These are phyloP conservation scores for Mesocricetus auratus DNA, from an alignment of 2,113 vertebrate genomes.

Conservation along the genomic window DNA sequence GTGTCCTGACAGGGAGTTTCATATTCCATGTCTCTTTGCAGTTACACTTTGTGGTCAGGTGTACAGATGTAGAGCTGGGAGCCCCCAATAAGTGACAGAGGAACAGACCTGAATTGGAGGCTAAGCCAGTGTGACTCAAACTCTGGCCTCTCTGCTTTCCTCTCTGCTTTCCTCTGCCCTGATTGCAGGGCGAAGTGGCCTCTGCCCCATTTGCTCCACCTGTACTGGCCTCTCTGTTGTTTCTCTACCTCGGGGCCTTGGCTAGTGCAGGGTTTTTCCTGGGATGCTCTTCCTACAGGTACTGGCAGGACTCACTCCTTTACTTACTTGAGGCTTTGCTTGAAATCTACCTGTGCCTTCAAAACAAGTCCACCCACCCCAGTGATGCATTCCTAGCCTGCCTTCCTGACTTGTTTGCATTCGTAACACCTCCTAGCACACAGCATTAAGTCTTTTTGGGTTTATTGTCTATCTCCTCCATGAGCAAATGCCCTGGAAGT, in stretches of 20 bases:
- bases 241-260: neutral
- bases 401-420: neutral
- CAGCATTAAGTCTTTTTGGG: neutral
- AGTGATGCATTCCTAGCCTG: neutral
- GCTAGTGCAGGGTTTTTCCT: neutral
- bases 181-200: neutral
- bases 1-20: neutral
- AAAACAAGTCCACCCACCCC: neutral
- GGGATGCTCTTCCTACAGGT: neutral
- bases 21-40: neutral
- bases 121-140: neutral
- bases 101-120: neutral
- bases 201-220: neutral
- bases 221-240: neutral
- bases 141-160: neutral
- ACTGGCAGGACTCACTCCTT: too few relatives aligned
- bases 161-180: neutral
- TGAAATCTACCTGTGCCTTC: neutral
- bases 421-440: neutral
- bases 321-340: neutral
- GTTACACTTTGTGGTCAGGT: neutral
- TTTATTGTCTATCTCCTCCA: neutral
- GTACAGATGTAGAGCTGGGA: neutral
- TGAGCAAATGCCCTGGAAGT: neutral
- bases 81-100: neutral